A percentile compares a stretch with the other conserved stretches of the same genome.
phyloP scores from a whole-genome alignment of 2,113 vertebrate species.

The Aptenodytes forsteri region DNA sequence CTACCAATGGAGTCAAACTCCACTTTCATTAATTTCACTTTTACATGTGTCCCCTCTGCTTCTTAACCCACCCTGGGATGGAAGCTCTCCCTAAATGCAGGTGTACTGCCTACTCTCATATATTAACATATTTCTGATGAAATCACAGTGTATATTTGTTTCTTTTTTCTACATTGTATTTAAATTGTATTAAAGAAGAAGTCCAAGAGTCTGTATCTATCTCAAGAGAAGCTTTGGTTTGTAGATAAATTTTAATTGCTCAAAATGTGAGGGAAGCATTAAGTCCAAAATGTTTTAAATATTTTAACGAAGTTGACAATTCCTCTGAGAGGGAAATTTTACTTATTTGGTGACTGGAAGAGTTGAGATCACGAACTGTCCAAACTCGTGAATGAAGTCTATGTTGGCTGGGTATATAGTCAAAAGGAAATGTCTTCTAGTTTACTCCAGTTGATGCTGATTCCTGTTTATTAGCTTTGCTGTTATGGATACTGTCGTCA shows the following conservation, averaged over 20 bases:
- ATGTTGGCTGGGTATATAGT: neutral
- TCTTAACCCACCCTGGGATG: neutral
- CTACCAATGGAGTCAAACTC: neutral
- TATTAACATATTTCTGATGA: neutral
- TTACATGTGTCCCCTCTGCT: neutral
- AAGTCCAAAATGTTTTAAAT: neutral
- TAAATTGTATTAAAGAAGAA: neutral
- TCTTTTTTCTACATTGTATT: neutral
- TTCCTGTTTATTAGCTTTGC: neutral
- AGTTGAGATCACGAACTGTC: neutral
- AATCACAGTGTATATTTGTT: fast-evolving
- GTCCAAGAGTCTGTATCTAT: neutral
- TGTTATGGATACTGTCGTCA: neutral
- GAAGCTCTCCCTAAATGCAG: neutral
- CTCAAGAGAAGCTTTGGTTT: neutral
- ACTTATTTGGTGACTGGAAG: neutral
- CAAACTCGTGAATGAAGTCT: neutral
- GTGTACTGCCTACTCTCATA: neutral
- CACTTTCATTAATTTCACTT: neutral
- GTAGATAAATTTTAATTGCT: neutral
- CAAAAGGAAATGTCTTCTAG: neutral
- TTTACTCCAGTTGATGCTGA: neutral
- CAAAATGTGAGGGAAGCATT: neutral
- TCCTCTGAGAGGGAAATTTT: neutral
- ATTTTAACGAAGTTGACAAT: neutral